Base-by-base conservation (phyloP, 2,888 invertebrate genomes). In the Tridacna crocea region DNA sequence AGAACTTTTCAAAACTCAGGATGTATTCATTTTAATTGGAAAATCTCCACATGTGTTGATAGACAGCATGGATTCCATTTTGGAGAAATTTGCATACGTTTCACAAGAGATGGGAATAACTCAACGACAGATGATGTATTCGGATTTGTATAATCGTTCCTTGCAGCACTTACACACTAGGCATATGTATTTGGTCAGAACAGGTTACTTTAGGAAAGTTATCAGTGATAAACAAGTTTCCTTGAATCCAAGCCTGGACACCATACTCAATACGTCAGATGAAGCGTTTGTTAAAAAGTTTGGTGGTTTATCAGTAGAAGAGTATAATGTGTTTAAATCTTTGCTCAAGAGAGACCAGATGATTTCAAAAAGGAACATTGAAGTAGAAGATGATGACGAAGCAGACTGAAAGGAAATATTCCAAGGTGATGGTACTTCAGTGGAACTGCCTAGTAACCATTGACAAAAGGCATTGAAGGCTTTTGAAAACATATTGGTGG, bases 31-130 rank as follows among this genome's bases (percentile, higher is more conserved):
- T 17, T 26, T 91, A 22, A 66, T 86, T 19, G 48, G 77, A 4
- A 79, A 77, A 60, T 85, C 79, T 8, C 91, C 91, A 13, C 24
- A 72, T n/a, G 27, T 90, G 51, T 58, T 90, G 47, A 76, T 76
- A 68, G 84, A 78, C 22, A 82, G 87, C 58, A 70, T 85, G 73
- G 66, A 81, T 26, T 82, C 83, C 10, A 81, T 90, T 22, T 70
- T 77, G 13, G 79, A 82, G 22, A 89, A 85, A 72, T 89, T 90
- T 72, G 77, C 87, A 48, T 91, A 90, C 76, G 90, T 89, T 0
- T 85, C 79, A 65, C 77, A 81, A 72, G 75, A 76, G 22, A 90
- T 91, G 91, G 88, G 88, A n/a, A 84, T 89, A 6, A 83, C 90
- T 0, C 89, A 90, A 58, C 78, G 80, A 15, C 91, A 91, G 60